Evolutionary conservation across 2,797 vertebrate genomes (phyloP).

Genomic region (Odontamblyopus rebecca): DNA sequence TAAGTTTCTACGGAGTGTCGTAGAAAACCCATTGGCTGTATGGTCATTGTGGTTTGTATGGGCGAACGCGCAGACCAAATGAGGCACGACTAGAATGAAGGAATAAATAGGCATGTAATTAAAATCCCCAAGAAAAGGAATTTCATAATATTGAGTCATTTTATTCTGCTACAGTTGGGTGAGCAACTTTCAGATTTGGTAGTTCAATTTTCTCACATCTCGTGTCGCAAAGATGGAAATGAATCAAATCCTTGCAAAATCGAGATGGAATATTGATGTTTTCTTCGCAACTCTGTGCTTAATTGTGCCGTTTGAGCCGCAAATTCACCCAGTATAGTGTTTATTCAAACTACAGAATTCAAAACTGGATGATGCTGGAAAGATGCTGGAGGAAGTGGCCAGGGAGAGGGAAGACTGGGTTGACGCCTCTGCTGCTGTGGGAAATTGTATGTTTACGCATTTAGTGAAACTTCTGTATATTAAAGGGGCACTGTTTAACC

Average conservation of each 20-base stretch:
- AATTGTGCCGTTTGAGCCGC: no score
- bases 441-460: no score
- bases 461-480: not conserved
- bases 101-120: conserved; percentile 12
- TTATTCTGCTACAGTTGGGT: not conserved
- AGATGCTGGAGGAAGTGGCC: no score
- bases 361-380: no score
- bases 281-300: not conserved
- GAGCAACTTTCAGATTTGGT: not conserved
- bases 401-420: no score
- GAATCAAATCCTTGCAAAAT: not conserved
- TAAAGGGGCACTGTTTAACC: not conserved
- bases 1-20: conserved; percentile 19
- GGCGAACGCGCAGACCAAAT: conserved; percentile 16
- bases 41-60: conserved; percentile 35
- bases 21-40: conserved; percentile 27
- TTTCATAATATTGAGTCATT: not conserved
- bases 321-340: no score
- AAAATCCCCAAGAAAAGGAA: conserved; percentile 4
- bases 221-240: not conserved
- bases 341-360: no score
- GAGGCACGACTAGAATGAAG: conserved; percentile 5
- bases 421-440: no score
- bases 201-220: not conserved
- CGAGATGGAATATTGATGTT: not conserved